Evolutionary conservation across 2,797 vertebrate genomes (phyloP), one percentile per base, ranked within the genome.

Genomic region (Spheniscus humboldti): DNA sequence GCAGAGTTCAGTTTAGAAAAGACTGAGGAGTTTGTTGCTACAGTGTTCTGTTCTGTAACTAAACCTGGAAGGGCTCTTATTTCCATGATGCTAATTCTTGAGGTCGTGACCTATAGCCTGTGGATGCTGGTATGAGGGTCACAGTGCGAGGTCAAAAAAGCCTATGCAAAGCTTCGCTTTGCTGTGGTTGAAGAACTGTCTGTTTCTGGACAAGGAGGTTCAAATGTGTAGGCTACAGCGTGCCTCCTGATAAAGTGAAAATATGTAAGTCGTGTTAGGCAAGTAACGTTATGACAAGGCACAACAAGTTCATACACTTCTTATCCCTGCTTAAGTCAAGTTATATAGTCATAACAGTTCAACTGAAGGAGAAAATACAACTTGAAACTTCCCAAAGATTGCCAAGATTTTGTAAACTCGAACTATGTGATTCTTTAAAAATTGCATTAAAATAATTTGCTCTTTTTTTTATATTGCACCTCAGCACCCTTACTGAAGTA

Each of bases 51-150:
- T 96, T 97, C 95, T 96, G 89, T 93, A 94, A 95, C 96, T 96
- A 92, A 96, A 97, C 94, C 96, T 96, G 95, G 78, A 71, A 90
- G 86, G 84, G 94, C 95, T 95, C 72, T 97, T 88, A 94, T 94
- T 97, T 97, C 95, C 96, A 92, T 86, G 86, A 97, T 97, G 97
- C 96, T 97, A 97, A 97, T 97, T 97, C 95, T 75, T 75, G 97
- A 96, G 98, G 97, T 98, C 97, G 4, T 96, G 97, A 98, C 97
- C 96, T 95, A 73, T 24, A 96, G 95, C 95, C 97, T 97, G 96
- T 97, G 96, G 96, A 96, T 96, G 94, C 96, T 97, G 97, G 97
- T 95, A 95, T 97, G 95, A 97, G 97, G 96, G 96, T 98, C 97
- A 97, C 90, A 95, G 71, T 86, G 76, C 1, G 96, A 97, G 97